Evolutionary conservation across 2,888 invertebrate species (phyloP).

Genomic region (Cerceris ruficornis): DNA sequence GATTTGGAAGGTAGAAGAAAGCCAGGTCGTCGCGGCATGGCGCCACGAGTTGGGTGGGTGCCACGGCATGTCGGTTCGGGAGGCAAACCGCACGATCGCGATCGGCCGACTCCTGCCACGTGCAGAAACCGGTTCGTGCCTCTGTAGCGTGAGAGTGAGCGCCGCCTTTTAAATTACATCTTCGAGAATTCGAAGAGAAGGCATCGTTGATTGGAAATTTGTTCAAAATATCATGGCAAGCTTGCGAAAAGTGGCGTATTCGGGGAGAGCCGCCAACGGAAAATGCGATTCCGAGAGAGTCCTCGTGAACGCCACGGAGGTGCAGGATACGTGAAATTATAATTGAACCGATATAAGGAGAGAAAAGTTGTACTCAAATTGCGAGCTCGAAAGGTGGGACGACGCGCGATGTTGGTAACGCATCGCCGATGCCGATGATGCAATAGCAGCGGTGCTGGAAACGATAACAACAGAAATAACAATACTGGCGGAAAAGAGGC

Average conservation of each 20-base stretch:
- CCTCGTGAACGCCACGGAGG: no score
- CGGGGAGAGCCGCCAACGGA: no score
- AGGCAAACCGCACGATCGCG: background rate
- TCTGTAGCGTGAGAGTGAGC: slow-evolving; percentile 31
- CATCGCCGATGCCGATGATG: slow-evolving; percentile 11
- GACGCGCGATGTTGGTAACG: slow-evolving; percentile 3
- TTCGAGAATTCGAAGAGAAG: slow-evolving; percentile 16
- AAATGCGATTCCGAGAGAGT: no score
- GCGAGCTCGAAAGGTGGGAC: background rate
- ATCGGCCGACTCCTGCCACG: slow-evolving; percentile 34
- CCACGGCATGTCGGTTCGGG: no score
- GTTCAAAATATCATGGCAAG: background rate
- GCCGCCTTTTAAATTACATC: slow-evolving; percentile 28
- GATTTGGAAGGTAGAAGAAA: slow-evolving; percentile 33
- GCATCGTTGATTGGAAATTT: background rate
- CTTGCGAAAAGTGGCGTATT: no score
- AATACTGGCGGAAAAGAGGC: no score
- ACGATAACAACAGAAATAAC: background rate
- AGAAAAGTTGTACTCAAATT: background rate
- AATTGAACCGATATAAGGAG: no score
- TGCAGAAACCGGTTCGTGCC: slow-evolving; percentile 52
- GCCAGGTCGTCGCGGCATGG: no score
- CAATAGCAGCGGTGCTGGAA: slow-evolving; percentile 1
- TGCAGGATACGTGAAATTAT: no score
- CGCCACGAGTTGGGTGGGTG: no score